Evolutionary conservation across 2,888 invertebrate species (phyloP).

Genomic region (Drosophila ochracea): DNA sequence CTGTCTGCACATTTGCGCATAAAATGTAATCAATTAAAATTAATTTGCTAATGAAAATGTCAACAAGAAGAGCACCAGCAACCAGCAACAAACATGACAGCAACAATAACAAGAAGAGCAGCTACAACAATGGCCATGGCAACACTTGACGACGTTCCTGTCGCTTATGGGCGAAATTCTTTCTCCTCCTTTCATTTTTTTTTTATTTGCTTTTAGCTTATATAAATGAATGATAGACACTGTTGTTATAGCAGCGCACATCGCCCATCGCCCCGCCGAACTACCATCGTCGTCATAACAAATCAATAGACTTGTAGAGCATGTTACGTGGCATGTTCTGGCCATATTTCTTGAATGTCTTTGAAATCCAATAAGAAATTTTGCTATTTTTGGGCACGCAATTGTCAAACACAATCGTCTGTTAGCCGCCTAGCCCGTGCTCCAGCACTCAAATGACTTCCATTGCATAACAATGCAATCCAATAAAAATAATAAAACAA

Average conservation of each 20-base stretch:
- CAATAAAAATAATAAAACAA: slow-evolving; percentile 48
- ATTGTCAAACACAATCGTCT: slow-evolving; percentile 54
- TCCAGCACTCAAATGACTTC: slow-evolving; percentile 30
- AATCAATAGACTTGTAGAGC: slow-evolving; percentile 64
- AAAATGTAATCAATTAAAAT: slow-evolving; percentile 78
- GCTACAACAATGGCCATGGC: slow-evolving; percentile 50
- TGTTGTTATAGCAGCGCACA: slow-evolving; percentile 66
- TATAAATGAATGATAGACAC: slow-evolving; percentile 67
- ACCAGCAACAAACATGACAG: slow-evolving; percentile 8
- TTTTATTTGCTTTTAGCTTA: slow-evolving; percentile 51
- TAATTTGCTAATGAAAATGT: slow-evolving; percentile 78
- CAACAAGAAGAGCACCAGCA: slow-evolving; percentile 54
- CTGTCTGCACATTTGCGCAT: slow-evolving; percentile 66
- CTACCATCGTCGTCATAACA: slow-evolving; percentile 57
- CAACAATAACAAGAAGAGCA: slow-evolving; percentile 22
- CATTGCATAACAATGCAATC: slow-evolving; percentile 74
- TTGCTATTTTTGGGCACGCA: slow-evolving; percentile 61
- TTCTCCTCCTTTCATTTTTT: background rate
- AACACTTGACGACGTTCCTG: slow-evolving; percentile 47
- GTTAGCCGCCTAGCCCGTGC: slow-evolving; percentile 8
- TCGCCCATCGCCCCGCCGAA: background rate
- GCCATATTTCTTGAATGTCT: slow-evolving; percentile 53
- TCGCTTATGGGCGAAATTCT: slow-evolving; percentile 47
- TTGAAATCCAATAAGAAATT: slow-evolving; percentile 67
- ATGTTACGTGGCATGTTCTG: slow-evolving; percentile 38